These are phyloP conservation scores for Gari tellinella DNA, from an alignment of 2,888 invertebrate genomes.

Conservation along the genomic window DNA sequence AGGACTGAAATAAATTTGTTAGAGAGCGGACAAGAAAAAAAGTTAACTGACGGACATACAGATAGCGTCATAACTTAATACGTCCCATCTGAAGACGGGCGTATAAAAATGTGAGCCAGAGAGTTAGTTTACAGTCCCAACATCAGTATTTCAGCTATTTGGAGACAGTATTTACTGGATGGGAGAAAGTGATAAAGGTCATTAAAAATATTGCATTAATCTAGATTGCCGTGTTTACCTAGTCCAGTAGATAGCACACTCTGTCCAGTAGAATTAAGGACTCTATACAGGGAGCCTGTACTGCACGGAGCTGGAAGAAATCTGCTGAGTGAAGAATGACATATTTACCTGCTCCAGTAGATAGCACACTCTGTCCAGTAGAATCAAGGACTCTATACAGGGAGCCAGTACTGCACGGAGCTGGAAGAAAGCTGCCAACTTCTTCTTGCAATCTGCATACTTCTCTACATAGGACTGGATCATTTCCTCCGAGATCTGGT, in stretches of 20 bases:
- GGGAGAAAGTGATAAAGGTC: too few relatives aligned
- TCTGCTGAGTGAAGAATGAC: neutral
- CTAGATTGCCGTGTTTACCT: too few relatives aligned
- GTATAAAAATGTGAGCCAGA: too few relatives aligned
- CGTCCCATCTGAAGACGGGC: too few relatives aligned
- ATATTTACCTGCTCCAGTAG: conserved; percentile 88
- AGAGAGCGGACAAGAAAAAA: too few relatives aligned
- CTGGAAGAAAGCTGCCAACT: conserved; percentile 88
- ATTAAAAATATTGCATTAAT: too few relatives aligned
- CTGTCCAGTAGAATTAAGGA: conserved; percentile 93
- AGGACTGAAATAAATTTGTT: too few relatives aligned
- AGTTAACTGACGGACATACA: too few relatives aligned
- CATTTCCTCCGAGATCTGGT: conserved; percentile 64
- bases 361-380: conserved; percentile 92
- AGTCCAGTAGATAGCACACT: conserved; percentile 90
- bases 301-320: conserved; percentile 87
- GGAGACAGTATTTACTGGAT: too few relatives aligned
- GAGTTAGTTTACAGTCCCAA: too few relatives aligned
- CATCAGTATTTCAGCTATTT: too few relatives aligned
- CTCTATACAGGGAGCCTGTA: conserved; percentile 92
- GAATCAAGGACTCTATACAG: conserved; percentile 91
- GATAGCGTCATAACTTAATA: too few relatives aligned
- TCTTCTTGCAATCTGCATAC: conserved; percentile 53
- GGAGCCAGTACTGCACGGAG: conserved; percentile 91
- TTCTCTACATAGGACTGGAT: conserved; percentile 55